Evolutionary conservation across 2,888 invertebrate genomes (phyloP), one percentile per base, ranked within the genome.

Genomic region (Cordilura impudica): DNA sequence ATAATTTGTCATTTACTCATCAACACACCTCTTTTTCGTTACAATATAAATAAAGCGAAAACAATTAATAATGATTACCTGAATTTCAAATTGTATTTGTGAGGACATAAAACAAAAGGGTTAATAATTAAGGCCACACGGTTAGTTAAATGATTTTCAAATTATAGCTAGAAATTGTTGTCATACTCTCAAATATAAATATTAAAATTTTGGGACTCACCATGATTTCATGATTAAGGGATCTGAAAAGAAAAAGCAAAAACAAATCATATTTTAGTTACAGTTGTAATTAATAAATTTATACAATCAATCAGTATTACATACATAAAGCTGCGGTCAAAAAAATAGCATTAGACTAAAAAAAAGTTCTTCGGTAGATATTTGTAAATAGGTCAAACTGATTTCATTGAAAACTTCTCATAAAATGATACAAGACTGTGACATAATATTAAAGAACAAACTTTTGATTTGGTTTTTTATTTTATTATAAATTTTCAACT

Each of bases 1-100:
- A 67, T 71, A 75, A 75, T 79, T 79, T 75, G 75, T 79, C 79
- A 63, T 69, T 75, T 75, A 72, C 75, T 79, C 79, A 79, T 79
- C 79, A 72, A 63, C 51, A 72, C 75, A 67, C 71, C 70, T 53
- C 16, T 45, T 53, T 53, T 69, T 31, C 19, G n/a, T 35, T 45
- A 14, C 29, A 49, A 49, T 6, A 14, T n/a, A 23, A 4, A 51
- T n/a, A 49, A 51, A 51, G n/a, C 14, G 18, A 53, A 29, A 43
- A 56, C 66, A 61, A 67, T 49, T 23, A 61, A 49, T 49, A 60
- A 66, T 70, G 39, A 71, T 43, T 35, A 31, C 6, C 16, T 19
- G 35, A 39, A 2, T 39, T 39, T 12, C n/a, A 65, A 65, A 49
- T 65, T 49, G 19, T 53, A 29, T 26, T 16, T 12, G 23, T 26